Evolutionary conservation across 2,888 invertebrate species (phyloP).

Genomic region (Trachelus iudaicus): DNA sequence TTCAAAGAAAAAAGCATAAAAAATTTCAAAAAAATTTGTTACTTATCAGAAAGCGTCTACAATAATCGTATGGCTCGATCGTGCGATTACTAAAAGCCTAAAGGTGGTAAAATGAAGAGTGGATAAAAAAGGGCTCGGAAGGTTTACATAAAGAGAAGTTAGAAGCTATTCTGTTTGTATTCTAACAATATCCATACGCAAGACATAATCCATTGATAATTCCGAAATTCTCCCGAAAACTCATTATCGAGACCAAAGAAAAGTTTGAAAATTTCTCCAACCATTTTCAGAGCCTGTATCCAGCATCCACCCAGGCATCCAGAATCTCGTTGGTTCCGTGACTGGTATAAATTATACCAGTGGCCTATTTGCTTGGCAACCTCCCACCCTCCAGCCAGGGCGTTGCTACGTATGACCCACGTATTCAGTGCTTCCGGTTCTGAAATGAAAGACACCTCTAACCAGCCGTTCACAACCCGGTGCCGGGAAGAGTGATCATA

Average conservation of each 20-base stretch:
- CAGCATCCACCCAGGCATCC: background rate
- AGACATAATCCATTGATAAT: background rate
- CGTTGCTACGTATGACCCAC: slow-evolving; percentile 33
- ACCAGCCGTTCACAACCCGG: background rate
- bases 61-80: background rate
- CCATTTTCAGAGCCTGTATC: background rate
- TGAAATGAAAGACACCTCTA: slow-evolving; percentile 15
- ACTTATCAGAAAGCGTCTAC: background rate
- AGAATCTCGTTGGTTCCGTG: slow-evolving; percentile 33
- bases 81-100: background rate
- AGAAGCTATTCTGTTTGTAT: background rate
- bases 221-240: background rate
- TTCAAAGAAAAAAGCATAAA: background rate
- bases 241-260: background rate
- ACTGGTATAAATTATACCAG: slow-evolving; percentile 59
- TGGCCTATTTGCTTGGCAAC: slow-evolving; percentile 59
- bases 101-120: no score
- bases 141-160: background rate
- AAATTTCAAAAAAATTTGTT: background rate
- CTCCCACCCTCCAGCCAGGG: slow-evolving; percentile 17
- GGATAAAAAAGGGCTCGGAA: no score
- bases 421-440: slow-evolving; percentile 40
- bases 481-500: background rate
- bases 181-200: background rate
- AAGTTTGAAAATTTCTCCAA: background rate